Percentiles rank a stretch among this genome's conserved stretches.
Evolutionary conservation across 2,888 invertebrate species (phyloP).

Genomic region (Micoletzkya japonica): DNA sequence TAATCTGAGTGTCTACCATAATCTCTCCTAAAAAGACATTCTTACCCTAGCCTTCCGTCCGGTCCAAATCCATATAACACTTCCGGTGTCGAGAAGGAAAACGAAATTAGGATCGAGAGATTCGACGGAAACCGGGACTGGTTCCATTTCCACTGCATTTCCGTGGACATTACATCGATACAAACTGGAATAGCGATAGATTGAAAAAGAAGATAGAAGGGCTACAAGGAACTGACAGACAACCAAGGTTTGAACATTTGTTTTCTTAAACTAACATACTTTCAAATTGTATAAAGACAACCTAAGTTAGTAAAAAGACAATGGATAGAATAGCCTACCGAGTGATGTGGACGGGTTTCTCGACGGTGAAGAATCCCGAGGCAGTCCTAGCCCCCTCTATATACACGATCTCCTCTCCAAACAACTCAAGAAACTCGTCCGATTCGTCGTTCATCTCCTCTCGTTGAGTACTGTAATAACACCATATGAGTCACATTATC

Average conservation of each 20-base stretch:
- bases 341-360: slow-evolving; percentile 53
- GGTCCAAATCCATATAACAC: slow-evolving; percentile 84
- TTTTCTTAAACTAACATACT: too few relatives aligned
- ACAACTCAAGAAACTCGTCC: slow-evolving; percentile 89
- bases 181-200: slow-evolving; percentile 34
- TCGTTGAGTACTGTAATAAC: slow-evolving; percentile 74
- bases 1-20: slow-evolving; percentile 43
- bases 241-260: neutral
- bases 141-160: slow-evolving; percentile 68
- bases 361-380: slow-evolving; percentile 94
- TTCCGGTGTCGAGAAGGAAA: slow-evolving; percentile 85
- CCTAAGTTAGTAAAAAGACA: too few relatives aligned
- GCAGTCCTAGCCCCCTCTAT: slow-evolving; percentile 96
- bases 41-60: slow-evolving; percentile 71
- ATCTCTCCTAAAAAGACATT: neutral
- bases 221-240: neutral
- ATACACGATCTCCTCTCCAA: slow-evolving; percentile 86
- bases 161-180: slow-evolving; percentile 60
- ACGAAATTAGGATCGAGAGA: slow-evolving; percentile 89
- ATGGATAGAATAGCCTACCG: slow-evolving; percentile 31
- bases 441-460: slow-evolving; percentile 97
- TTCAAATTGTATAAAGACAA: neutral
- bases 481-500: neutral
- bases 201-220: neutral
- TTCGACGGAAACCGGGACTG: slow-evolving; percentile 64